Evolutionary conservation across 2,888 invertebrate genomes (phyloP).

Genomic region (Branchipolynoe longqiensis): DNA sequence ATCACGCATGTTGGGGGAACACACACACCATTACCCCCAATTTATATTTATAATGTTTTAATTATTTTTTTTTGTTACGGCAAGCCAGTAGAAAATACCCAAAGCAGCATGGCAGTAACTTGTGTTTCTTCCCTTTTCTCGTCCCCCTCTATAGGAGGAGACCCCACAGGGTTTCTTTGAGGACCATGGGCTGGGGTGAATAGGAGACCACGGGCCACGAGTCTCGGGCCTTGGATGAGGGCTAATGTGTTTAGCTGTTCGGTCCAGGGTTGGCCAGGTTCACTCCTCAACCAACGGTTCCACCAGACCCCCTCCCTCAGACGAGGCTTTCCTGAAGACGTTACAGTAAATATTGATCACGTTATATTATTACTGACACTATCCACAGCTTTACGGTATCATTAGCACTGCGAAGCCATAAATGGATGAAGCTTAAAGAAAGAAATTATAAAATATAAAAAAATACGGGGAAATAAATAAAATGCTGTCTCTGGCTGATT

Average conservation of each 20-base stretch:
- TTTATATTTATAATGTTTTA: no score
- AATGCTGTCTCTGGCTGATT: no score
- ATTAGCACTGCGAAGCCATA: no score
- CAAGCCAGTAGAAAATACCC: no score
- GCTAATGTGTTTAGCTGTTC: background rate
- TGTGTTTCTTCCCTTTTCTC: constrained; percentile 59
- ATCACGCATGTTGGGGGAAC: no score
- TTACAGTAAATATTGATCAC: constrained; percentile 29
- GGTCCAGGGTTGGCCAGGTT: constrained; percentile 36
- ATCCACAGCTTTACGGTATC: no score
- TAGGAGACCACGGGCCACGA: constrained; percentile 31
- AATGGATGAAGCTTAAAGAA: no score
- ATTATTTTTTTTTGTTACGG: no score
- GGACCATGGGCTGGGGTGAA: constrained; percentile 97
- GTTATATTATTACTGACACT: no score
- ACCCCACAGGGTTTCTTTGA: constrained; percentile 99
- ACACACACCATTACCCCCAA: no score
- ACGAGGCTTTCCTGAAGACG: constrained; percentile 30
- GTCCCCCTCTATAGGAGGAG: constrained; percentile 89
- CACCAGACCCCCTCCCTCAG: constrained; percentile 4
- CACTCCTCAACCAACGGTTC: background rate
- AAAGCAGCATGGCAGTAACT: constrained; percentile 57
- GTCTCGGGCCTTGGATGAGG: constrained; percentile 29
- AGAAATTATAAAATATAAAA: no score
- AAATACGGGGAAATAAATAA: no score